Conservation (phyloP, 2,113 vertebrate species). For the Seriola rivoliana region DNA sequence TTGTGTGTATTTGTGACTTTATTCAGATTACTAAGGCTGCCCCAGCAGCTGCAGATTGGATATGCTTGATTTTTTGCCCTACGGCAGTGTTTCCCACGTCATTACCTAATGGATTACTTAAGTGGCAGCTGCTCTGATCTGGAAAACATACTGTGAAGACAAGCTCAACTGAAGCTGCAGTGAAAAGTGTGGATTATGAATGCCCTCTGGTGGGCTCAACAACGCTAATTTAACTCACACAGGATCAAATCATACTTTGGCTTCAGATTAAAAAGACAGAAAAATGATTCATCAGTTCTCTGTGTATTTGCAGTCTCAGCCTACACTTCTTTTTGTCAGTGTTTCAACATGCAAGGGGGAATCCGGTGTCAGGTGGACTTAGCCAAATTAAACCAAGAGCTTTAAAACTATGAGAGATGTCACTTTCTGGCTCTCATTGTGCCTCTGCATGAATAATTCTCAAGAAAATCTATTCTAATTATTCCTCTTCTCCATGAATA, state of each 20-base stretch:
- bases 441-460: slow-evolving; percentile 1
- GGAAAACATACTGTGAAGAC: slow-evolving; percentile 51
- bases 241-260: slow-evolving; percentile 41
- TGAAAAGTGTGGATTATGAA: slow-evolving; percentile 40
- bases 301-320: background rate
- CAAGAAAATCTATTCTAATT: background rate
- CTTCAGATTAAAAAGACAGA: slow-evolving; percentile 29
- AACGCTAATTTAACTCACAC: slow-evolving; percentile 11
- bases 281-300: slow-evolving; percentile 38
- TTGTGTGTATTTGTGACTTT: background rate
- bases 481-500: background rate
- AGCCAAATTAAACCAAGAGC: background rate
- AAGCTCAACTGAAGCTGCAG: slow-evolving; percentile 33
- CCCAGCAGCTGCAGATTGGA: slow-evolving; percentile 23
- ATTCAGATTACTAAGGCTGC: slow-evolving; percentile 2
- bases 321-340: background rate
- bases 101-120: slow-evolving; percentile 55
- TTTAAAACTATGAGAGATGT: slow-evolving; percentile 1
- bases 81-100: slow-evolving; percentile 30
- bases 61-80: slow-evolving; percentile 41
- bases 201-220: slow-evolving; percentile 29
- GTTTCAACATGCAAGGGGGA: background rate
- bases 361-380: background rate
- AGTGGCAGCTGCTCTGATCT: slow-evolving; percentile 59
- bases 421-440: background rate